Base-by-base conservation (phyloP, 92 coral and sea anemone genomes). In the Scolanthus callimorphus region DNA sequence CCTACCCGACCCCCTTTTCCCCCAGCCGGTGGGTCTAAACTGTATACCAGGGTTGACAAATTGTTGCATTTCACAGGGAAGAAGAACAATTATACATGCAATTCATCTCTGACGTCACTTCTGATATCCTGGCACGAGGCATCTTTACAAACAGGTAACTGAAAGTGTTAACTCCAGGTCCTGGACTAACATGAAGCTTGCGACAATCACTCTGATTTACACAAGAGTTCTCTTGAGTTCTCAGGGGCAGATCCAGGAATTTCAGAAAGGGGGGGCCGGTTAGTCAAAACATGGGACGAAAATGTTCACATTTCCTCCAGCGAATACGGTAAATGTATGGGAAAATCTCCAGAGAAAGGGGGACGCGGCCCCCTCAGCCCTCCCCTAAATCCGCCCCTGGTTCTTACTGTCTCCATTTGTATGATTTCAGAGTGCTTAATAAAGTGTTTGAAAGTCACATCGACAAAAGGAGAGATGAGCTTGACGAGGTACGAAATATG, bases 381-480 rank as follows among this genome's bases (percentile, higher is more conserved):
- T n/a, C n/a, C n/a, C n/a, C n/a, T n/a, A n/a, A n/a, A n/a, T n/a
- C n/a, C n/a, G n/a, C n/a, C n/a, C n/a, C n/a, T n/a, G n/a, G n/a
- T n/a, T n/a, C n/a, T n/a, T n/a, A n/a, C n/a, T n/a, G n/a, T n/a
- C n/a, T n/a, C n/a, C n/a, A n/a, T n/a, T n/a, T n/a, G n/a, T n/a
- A n/a, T n/a, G 1, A 25, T 59, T 60, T 37, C 41, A 88, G 96
- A 71, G 96, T 88, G 43, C 74, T 90, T 9, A 68, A 70, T 28
- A 83, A 81, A 44, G 94, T 86, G 46, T 90, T 86, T 82, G 90
- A 86, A 44, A 77, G 79, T 63, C 95, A 90, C 55, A 74, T 90
- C 39, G 95, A 90, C 38, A 82, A 73, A 64, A 60, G 85, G 39
- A 90, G 81, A 78, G 84, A 81, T 17, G 73, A 81, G 17, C 55